phyloP scores from a whole-genome alignment of 2,888 invertebrate species.

The Patella caerulea region DNA sequence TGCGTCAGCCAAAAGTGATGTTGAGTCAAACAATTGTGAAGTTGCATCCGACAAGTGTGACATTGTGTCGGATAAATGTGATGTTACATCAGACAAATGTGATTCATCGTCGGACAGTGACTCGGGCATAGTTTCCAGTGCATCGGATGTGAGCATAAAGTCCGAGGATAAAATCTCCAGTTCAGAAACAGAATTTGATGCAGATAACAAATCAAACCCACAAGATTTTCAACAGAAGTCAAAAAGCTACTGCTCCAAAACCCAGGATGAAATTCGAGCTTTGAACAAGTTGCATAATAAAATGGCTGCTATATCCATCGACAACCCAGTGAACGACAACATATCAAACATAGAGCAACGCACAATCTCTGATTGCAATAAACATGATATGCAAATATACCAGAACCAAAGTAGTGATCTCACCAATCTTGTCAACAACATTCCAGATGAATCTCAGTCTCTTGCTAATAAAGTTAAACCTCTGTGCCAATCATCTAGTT shows the following conservation, averaged over 20 bases:
- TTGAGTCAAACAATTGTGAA: neutral
- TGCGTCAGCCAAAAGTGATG: neutral
- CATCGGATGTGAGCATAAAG: constrained; percentile 20
- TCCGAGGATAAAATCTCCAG: constrained; percentile 5
- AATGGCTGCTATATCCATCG: no score
- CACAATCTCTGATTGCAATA: no score
- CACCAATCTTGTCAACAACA: neutral
- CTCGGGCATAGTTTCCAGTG: constrained; percentile 36
- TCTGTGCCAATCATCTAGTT: neutral
- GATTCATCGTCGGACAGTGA: constrained; percentile 42
- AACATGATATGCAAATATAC: no score
- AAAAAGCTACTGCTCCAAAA: no score
- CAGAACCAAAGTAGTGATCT: neutral
- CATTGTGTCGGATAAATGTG: neutral
- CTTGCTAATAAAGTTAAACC: neutral
- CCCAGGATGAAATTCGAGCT: no score
- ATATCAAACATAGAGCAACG: no score
- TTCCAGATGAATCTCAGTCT: constrained; percentile 8
- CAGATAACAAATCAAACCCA: neutral
- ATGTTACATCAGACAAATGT: constrained; percentile 28
- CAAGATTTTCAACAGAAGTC: no score
- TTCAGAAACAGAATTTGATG: constrained; percentile 11
- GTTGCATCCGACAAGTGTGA: neutral
- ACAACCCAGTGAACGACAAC: no score
- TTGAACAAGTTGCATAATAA: no score